Evolutionary conservation across 2,888 invertebrate genomes (phyloP).

Genomic region (Sisyra nigra): DNA sequence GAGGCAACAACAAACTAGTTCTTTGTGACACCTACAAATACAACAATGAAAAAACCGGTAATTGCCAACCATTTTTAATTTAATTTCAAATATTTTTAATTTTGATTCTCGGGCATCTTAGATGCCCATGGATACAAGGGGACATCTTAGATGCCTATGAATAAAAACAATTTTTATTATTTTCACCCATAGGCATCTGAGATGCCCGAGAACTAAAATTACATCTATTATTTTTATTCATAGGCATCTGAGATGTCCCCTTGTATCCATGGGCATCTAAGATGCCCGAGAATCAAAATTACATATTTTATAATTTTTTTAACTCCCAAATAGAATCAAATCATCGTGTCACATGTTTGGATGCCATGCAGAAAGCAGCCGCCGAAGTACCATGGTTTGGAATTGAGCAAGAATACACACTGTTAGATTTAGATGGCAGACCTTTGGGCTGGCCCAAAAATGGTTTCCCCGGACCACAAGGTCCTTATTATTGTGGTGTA

Average conservation of each 20-base stretch:
- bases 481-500: conserved; percentile 97
- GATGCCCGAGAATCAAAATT: no score
- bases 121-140: no score
- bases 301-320: no score
- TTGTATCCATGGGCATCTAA: no score
- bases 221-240: no score
- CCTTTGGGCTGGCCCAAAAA: conserved; percentile 91
- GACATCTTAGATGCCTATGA: no score
- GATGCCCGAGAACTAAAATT: no score
- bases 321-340: conserved; percentile 43
- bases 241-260: no score
- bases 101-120: no score
- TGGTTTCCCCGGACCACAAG: conserved; percentile 89
- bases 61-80: conserved; percentile 9
- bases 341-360: conserved; percentile 52
- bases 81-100: background rate
- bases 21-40: conserved; percentile 80
- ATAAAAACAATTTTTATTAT: no score
- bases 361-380: conserved; percentile 55
- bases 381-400: conserved; percentile 79
- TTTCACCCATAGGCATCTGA: no score
- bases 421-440: conserved; percentile 69
- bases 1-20: conserved; percentile 78
- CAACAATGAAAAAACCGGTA: conserved; percentile 69
- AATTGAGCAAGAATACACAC: conserved; percentile 84